A percentile compares a stretch with the other conserved stretches of the same genome.
Conservation (phyloP, 1,140 invertebrate species). For the Micrasema longulum region DNA sequence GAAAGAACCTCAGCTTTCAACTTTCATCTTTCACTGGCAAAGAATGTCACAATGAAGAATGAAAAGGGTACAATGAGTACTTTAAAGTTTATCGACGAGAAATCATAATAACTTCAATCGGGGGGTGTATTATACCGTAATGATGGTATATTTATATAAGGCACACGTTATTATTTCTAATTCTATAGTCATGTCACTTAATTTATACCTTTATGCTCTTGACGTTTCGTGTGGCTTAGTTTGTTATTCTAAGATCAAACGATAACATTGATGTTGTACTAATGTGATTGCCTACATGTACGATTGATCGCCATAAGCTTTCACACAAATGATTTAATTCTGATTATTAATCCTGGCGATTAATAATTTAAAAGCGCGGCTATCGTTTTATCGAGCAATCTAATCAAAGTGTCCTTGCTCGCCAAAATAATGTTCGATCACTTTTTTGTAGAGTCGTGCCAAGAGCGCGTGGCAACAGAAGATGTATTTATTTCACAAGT, state of each 20-base stretch:
- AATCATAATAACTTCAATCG: too few species aligned
- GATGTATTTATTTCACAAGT: too few species aligned
- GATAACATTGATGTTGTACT: slow-evolving; percentile 34
- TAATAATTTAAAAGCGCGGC: too few species aligned
- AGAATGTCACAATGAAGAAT: too few species aligned
- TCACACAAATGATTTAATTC: slow-evolving; percentile 34
- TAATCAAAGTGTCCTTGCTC: too few species aligned
- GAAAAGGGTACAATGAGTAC: too few species aligned
- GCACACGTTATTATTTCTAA: slow-evolving; percentile 21
- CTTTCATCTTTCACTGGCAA: neutral
- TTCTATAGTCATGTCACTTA: slow-evolving; percentile 31
- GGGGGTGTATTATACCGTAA: too few species aligned
- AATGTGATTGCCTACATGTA: slow-evolving; percentile 25
- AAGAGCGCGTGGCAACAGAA: too few species aligned
- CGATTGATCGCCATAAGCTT: slow-evolving; percentile 35
- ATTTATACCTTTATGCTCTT: slow-evolving; percentile 22
- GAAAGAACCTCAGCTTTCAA: neutral
- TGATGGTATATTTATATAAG: slow-evolving; percentile 14
- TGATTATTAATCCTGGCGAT: slow-evolving; percentile 16
- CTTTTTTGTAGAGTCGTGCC: too few species aligned
- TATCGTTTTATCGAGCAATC: too few species aligned
- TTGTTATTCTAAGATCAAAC: slow-evolving; percentile 29
- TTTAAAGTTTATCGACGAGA: neutral
- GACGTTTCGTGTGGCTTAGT: slow-evolving; percentile 17
- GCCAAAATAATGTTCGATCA: too few species aligned